Base-by-base conservation (phyloP, 2,113 vertebrate species). In the Microcebus ravelobensis region DNA sequence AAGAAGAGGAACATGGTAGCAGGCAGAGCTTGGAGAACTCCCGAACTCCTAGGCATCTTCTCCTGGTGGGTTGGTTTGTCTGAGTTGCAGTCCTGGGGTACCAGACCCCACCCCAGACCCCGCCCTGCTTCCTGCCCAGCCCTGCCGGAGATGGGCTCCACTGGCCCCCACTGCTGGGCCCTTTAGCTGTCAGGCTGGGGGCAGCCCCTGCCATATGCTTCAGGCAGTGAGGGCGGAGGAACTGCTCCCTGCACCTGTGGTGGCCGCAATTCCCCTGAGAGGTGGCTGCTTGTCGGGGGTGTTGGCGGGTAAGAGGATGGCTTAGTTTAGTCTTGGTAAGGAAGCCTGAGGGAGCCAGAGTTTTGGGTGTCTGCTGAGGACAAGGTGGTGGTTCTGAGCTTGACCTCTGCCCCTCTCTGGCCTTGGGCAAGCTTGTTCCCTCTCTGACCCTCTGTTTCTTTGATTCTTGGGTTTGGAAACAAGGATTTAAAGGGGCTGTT, bases 91-190 rank as follows among this genome's bases (percentile, higher is more conserved):
- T 79, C 31, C 71, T 13, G 45, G 61, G 90, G 82, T 94, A 82
- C 57, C 50, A 91, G 88, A 93, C 82, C 87, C 94, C 42, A 84
- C 92, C 48, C 89, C 82, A 83, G 67, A 29, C 90, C 45, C 94
- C 97, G n/a, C 90, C 96, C 84, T 34, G 94, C 86, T 95, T 98
- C 98, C 97, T 97, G 97, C 84, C 79, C 39, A 0, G 65, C 96
- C 80, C 74, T 23, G 36, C 25, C 89, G 97, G 97, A 97, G 97
- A 98, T 96, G 82, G 93, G 97, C 95, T 97, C 76, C 94, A 65
- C 27, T 96, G 94, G 88, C 63, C 81, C 42, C 88, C 27, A 3
- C 57, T 83, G 55, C 86, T 29, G 50, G 82, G 73, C 55, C 71
- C 52, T 57, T 31, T 3, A 15, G 91, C 34, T 67, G 70, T 25